These are phyloP conservation scores for Oryzias sinensis DNA, from an alignment of 2,797 vertebrate species.

Conservation along the genomic window DNA sequence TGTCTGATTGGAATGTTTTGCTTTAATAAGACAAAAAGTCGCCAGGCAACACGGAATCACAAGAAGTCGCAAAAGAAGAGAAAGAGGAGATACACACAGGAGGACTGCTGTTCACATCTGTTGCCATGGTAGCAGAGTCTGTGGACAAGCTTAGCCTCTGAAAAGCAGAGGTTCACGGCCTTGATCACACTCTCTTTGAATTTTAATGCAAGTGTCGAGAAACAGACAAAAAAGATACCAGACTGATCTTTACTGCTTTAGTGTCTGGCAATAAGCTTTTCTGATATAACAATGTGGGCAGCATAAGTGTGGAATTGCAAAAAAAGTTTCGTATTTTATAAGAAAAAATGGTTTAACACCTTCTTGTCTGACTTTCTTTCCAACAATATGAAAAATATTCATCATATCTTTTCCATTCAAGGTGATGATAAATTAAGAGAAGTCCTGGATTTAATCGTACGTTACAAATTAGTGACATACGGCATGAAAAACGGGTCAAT, in stretches of 20 bases:
- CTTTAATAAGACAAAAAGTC: background rate
- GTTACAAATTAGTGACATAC: no score
- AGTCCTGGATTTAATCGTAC: no score
- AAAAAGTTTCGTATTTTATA: no score
- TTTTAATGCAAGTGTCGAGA: slow-evolving; percentile 19
- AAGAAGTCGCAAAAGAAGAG: background rate
- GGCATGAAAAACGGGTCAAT: no score
- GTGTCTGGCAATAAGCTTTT: slow-evolving; percentile 8
- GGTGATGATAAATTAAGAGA: no score
- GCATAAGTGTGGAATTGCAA: no score
- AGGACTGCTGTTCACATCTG: slow-evolving; percentile 15
- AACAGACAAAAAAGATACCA: background rate
- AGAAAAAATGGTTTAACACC: no score
- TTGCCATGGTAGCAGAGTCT: slow-evolving; percentile 47
- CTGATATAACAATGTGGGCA: slow-evolving; percentile 2
- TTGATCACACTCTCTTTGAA: slow-evolving; percentile 32
- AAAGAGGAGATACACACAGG: slow-evolving; percentile 15
- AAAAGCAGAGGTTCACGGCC: slow-evolving; percentile 21
- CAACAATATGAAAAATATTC: no score
- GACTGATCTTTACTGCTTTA: slow-evolving; percentile 18
- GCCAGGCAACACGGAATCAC: background rate
- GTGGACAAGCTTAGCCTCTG: slow-evolving; percentile 26
- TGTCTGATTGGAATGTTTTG: background rate
- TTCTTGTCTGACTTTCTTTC: no score
- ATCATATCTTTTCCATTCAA: no score